These are phyloP conservation scores for Takifugu rubripes DNA, from an alignment of 2,797 vertebrate genomes.

Conservation along the genomic window DNA sequence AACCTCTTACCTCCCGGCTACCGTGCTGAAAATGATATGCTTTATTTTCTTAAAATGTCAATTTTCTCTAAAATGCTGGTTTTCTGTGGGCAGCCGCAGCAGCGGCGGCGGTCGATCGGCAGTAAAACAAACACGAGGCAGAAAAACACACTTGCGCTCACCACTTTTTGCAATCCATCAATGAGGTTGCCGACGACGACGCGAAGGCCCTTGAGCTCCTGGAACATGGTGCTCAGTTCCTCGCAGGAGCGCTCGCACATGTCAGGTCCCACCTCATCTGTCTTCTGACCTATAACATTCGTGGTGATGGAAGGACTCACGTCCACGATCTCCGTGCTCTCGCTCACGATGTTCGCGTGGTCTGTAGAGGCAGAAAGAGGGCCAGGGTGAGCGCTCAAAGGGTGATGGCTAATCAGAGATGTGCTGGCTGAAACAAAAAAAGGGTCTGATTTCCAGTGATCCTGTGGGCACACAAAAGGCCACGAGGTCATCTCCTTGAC, in stretches of 20 bases:
- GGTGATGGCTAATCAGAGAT: slow-evolving; percentile 10
- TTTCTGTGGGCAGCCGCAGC: slow-evolving; percentile 14
- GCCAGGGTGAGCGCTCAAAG: slow-evolving; percentile 2
- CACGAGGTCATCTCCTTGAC: slow-evolving; percentile 38
- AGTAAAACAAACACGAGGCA: slow-evolving; percentile 30
- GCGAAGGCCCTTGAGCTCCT: slow-evolving; percentile 88
- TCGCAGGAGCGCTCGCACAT: slow-evolving; percentile 94
- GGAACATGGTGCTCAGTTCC: slow-evolving; percentile 89
- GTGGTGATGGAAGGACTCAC: slow-evolving; percentile 81
- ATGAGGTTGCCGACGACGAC: slow-evolving; percentile 88
- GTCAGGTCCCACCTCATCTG: slow-evolving; percentile 68
- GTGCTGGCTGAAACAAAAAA: slow-evolving; percentile 38
- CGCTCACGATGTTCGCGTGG: slow-evolving; percentile 83
- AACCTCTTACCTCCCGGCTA: slow-evolving; percentile 28
- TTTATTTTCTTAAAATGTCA: slow-evolving; percentile 39
- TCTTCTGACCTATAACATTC: slow-evolving; percentile 80
- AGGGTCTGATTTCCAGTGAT: slow-evolving; percentile 32
- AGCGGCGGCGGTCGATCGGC: slow-evolving; percentile 7
- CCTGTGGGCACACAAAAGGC: slow-evolving; percentile 35
- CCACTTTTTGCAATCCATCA: slow-evolving; percentile 92
- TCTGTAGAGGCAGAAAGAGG: slow-evolving; percentile 63
- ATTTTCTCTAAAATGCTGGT: slow-evolving; percentile 23
- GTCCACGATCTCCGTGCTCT: slow-evolving; percentile 84
- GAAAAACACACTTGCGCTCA: slow-evolving; percentile 57
- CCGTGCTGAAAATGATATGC: slow-evolving; percentile 9